These are phyloP conservation scores for Platycnemis pennipes DNA, from an alignment of 2,888 invertebrate species.

Conservation along the genomic window DNA sequence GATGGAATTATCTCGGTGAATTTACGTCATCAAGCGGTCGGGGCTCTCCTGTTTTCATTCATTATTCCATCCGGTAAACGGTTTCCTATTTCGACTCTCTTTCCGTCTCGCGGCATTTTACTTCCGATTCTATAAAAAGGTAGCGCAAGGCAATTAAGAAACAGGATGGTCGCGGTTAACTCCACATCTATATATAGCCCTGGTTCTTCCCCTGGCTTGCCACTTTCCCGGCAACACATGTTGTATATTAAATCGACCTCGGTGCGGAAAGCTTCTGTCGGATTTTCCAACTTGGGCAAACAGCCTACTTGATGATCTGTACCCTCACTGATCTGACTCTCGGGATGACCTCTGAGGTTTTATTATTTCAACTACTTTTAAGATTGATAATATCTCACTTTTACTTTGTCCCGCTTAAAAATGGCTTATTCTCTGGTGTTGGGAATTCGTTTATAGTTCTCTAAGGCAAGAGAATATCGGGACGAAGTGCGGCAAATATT, in stretches of 20 bases:
- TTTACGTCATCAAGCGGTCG: constrained; percentile 10
- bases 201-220: not conserved
- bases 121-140: constrained; percentile 31
- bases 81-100: not conserved
- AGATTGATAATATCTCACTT: no score
- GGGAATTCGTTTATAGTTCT: no score
- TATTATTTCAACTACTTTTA: no score
- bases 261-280: not conserved
- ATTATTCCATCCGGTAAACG: constrained; percentile 32
- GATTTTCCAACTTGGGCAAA: no score
- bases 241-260: not conserved
- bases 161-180: not conserved
- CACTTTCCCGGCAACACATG: not conserved
- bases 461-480: no score
- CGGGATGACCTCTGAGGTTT: no score
- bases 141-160: constrained; percentile 8
- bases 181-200: not conserved
- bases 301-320: no score
- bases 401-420: no score
- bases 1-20: not conserved
- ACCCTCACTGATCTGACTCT: no score
- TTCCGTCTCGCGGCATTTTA: not conserved
- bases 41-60: not conserved
- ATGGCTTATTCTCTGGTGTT: no score
- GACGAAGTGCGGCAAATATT: no score